Conservation (phyloP, 1,140 invertebrate genomes). For the Acromyrmex heyeri region DNA sequence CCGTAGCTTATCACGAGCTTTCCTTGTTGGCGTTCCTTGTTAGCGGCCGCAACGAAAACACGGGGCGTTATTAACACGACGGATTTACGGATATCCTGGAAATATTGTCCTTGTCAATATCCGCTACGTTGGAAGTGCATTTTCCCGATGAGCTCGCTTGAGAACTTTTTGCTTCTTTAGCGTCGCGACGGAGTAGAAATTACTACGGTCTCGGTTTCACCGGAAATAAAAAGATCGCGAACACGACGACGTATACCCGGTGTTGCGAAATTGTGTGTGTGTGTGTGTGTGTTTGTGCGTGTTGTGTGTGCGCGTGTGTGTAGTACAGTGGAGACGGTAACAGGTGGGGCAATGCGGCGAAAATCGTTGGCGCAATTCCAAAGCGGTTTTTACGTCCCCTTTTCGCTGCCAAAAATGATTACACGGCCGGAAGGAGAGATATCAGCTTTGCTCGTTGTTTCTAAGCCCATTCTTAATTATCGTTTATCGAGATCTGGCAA, state of each 20-base stretch:
- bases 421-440: slow-evolving; percentile 31
- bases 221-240: slow-evolving; percentile 56
- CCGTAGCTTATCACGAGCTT: neutral
- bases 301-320: no score
- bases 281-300: neutral
- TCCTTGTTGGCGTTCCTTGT: neutral
- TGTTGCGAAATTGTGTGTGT: slow-evolving; percentile 24
- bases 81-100: slow-evolving; percentile 2
- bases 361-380: slow-evolving; percentile 64
- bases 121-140: slow-evolving; percentile 34
- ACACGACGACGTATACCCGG: neutral
- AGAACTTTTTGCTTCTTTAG: slow-evolving; percentile 22
- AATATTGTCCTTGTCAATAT: slow-evolving; percentile 47
- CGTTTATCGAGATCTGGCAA: neutral
- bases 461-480: slow-evolving; percentile 54
- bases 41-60: neutral
- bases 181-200: slow-evolving; percentile 35
- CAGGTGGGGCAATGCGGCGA: slow-evolving; percentile 62
- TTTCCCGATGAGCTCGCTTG: slow-evolving; percentile 41
- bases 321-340: slow-evolving; percentile 28
- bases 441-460: slow-evolving; percentile 30
- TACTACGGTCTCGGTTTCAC: slow-evolving; percentile 51
- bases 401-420: slow-evolving; percentile 57
- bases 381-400: slow-evolving; percentile 56
- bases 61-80: neutral